phyloP scores from a whole-genome alignment of 1,140 invertebrate species.

The Apis laboriosa region DNA sequence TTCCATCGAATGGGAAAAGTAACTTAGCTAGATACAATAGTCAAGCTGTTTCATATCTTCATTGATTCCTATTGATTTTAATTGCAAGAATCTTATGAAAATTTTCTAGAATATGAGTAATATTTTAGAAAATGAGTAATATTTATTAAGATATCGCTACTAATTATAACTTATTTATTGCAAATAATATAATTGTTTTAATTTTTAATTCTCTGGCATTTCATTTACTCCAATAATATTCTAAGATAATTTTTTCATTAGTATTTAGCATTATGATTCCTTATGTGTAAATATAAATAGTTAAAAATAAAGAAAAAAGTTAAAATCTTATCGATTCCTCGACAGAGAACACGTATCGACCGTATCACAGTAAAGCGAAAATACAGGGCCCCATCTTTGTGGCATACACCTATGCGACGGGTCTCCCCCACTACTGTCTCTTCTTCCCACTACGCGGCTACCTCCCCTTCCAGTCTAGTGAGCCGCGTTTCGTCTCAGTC shows the following conservation, averaged over 20 bases:
- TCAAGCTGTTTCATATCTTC: background rate
- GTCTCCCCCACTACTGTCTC: conserved; percentile 26
- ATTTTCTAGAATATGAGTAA: background rate
- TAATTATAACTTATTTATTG: background rate
- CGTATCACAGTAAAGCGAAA: background rate
- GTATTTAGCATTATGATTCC: background rate
- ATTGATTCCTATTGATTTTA: conserved; percentile 14
- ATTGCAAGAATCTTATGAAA: background rate
- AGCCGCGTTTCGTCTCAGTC: conserved; percentile 69
- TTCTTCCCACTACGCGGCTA: conserved; percentile 25
- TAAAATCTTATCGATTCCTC: conserved; percentile 10
- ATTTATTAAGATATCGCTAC: background rate
- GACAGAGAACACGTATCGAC: conserved; percentile 31
- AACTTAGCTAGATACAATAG: background rate
- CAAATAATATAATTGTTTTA: background rate
- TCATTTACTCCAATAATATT: background rate
- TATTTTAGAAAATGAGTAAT: background rate
- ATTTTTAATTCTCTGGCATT: background rate
- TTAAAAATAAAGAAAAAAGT: background rate
- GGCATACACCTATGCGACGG: conserved; percentile 45
- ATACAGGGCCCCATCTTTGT: conserved; percentile 19
- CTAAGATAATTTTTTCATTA: background rate
- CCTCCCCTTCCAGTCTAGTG: conserved; percentile 47
- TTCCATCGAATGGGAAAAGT: conserved; percentile 11
- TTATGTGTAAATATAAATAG: background rate